Base-by-base conservation (phyloP, 2,888 invertebrate species). In the Caenorhabditis virilis region DNA sequence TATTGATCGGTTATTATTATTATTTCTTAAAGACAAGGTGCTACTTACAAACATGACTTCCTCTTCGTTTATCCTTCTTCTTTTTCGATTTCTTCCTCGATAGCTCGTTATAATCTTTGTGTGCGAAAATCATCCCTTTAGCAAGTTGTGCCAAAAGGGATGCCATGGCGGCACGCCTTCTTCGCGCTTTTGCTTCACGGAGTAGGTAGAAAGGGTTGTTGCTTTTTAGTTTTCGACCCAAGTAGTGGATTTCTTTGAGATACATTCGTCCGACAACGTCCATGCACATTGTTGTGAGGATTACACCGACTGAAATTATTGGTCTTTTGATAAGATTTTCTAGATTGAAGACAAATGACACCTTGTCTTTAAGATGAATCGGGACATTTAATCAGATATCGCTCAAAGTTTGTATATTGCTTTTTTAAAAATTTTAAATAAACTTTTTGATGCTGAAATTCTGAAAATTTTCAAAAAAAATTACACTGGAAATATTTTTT, bases 241-340 rank as follows among this genome's bases (percentile, higher is more conserved):
- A 55, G 47, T 80, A 82, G 54, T 82, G 82, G 38, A 82, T 82
- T 43, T 82, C 82, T 59, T 75, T 75, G 54, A 82, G 65, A 48
- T 82, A 82, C 80, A 82, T 82, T 41, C 82, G 55, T 1, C 82
- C 82, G 2, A 82, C 79, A 6, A 81, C 78, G 51, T 82, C 82
- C 79, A 79, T 78, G 36, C 79, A 82, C 80, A 80, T 82, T 1
- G 82, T 82, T 0, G 82, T 78, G 7, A 82, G 66, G 43, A 80
- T 78, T 2, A 82, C 77, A 6, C 82, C 82, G 7, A 78, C 80
- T 50, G 72, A 23, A 13, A 77, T 5, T 11, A 78, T 55, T 9
- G 69, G 35, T 50, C 9, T 23, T 43, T 43, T 26, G 25, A 26
- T 43, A 5, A 5, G n/a, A 36, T 16, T 38, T 38, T n/a, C 15